Base-by-base conservation (phyloP, 2,888 invertebrate species). In the Apodemia hepburni region DNA sequence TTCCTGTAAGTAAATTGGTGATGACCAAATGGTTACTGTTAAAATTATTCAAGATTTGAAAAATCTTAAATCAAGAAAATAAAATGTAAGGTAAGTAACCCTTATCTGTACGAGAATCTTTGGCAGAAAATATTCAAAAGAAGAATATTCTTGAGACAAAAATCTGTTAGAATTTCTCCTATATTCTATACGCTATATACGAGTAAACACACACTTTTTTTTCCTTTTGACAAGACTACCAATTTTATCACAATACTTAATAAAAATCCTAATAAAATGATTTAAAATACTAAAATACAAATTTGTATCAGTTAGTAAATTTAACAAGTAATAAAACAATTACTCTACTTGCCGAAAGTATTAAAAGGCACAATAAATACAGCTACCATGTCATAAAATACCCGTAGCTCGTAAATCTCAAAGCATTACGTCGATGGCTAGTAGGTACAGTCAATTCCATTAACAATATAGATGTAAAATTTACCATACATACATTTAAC, bases 381-480 rank as follows among this genome's bases (percentile, higher is more conserved):
- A 54, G 29, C 54, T 54, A 54, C 54, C 29, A 54, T 54, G 54
- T 54, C 54, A 54, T 54, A 54, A 54, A 54, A 54, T 54, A 54
- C 54, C 54, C 54, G 54, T 5, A 29, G 54, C 54, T 54, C 54
- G 27, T 54, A 54, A 54, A 54, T 54, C 54, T 54, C n/a, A 54
- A 54, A 54, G 54, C 54, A 54, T 54, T 54, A 54, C 54, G 54
- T 54, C 54, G 8, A 54, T 54, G 15, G 54, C 29, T 29, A n/a
- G 6, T 47, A 29, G 29, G 54, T 57, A 57, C 54, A 57, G 54
- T 57, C 27, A 27, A 57, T 61, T 62, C 61, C 49, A 65, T 61
- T 47, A 59, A 59, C 29, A 65, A 58, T 69, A 64, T 61, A 63
- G n/a, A 7, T 3, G 7, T 45, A 15, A 45, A 15, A 45, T n/a